phyloP scores from a whole-genome alignment of 64 coral and sea anemone species.

The Dendronephthya gigantea region DNA sequence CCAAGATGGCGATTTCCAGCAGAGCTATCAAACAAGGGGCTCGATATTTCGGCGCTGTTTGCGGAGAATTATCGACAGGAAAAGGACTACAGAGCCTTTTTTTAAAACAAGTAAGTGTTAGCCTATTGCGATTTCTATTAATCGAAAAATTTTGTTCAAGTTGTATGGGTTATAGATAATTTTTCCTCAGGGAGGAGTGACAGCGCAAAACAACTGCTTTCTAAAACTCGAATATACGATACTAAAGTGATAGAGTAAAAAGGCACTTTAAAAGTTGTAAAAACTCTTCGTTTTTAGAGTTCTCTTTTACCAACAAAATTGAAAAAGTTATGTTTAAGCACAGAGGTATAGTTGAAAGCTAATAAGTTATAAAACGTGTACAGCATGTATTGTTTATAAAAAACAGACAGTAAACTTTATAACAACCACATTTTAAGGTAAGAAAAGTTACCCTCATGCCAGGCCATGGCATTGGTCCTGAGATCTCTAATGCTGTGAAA shows the following conservation, averaged over 20 bases:
- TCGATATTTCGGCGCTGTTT: neutral
- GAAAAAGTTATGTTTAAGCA: neutral
- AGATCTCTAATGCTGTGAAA: constrained; percentile 85
- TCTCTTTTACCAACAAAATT: neutral
- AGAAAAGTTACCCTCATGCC: constrained; percentile 80
- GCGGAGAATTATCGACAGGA: neutral
- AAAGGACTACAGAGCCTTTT: neutral
- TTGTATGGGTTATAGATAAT: neutral
- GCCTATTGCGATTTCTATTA: neutral
- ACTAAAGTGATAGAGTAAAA: neutral
- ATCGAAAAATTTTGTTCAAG: neutral
- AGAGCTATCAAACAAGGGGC: constrained; percentile 2
- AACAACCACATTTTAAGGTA: neutral
- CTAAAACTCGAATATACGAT: neutral
- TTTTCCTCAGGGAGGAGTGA: neutral
- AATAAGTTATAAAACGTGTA: neutral
- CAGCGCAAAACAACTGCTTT: neutral
- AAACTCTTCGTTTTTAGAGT: neutral
- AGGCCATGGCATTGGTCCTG: constrained; percentile 98
- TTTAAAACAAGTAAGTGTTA: neutral
- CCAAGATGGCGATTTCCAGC: constrained; percentile 9
- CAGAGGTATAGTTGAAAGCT: neutral
- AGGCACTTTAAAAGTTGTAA: neutral
- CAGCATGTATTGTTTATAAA: too few relatives aligned
- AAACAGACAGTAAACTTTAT: neutral